These are phyloP conservation scores for Sebastes fasciatus DNA, from an alignment of 2,113 vertebrate species.

Conservation along the genomic window DNA sequence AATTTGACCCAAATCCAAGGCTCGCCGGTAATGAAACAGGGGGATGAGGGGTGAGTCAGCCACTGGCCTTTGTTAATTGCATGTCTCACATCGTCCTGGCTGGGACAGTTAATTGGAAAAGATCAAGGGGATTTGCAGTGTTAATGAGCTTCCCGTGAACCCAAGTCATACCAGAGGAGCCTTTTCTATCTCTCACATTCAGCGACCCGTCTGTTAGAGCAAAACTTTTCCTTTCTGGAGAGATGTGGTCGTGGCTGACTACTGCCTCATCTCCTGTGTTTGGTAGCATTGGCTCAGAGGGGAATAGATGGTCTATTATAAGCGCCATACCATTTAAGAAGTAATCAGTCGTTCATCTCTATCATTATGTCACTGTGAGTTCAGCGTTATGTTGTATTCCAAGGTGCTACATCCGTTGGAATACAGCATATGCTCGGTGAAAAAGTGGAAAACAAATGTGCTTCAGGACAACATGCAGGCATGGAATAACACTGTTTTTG, in stretches of 20 bases:
- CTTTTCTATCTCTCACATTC: constrained; percentile 51
- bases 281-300: constrained; percentile 47
- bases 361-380: constrained; percentile 14
- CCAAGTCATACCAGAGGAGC: constrained; percentile 74
- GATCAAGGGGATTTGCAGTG: constrained; percentile 80
- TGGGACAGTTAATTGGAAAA: constrained; percentile 80
- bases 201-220: constrained; percentile 27
- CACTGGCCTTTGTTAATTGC: constrained; percentile 80
- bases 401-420: background rate
- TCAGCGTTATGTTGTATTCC: constrained; percentile 17
- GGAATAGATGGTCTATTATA: constrained; percentile 57
- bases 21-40: constrained; percentile 69
- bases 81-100: constrained; percentile 75
- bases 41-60: constrained; percentile 69
- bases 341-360: constrained; percentile 24
- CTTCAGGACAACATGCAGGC: background rate
- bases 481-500: background rate
- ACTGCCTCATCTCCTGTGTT: constrained; percentile 61
- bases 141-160: constrained; percentile 80
- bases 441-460: background rate
- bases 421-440: background rate
- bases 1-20: constrained; percentile 70
- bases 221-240: constrained; percentile 66
- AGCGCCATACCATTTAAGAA: constrained; percentile 47
- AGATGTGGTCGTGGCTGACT: constrained; percentile 25